Base-by-base conservation (phyloP, 2,888 invertebrate genomes). In the Agriopis marginaria region DNA sequence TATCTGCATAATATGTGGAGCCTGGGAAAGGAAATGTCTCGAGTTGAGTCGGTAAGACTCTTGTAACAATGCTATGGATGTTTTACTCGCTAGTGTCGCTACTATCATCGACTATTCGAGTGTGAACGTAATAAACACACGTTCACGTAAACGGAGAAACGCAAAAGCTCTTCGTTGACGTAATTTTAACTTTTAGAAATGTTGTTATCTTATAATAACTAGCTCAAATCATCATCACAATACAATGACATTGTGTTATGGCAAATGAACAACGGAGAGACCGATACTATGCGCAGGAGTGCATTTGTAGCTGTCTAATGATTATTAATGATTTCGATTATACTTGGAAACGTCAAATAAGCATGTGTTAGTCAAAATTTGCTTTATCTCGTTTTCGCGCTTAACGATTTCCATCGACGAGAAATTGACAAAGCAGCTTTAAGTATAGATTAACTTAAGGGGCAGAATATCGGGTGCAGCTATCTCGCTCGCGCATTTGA, bases 1-100 rank as follows among this genome's bases (percentile, higher is more conserved):
- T 94, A 11, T 78, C 82, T 40, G 85, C 79, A 56, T 92, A 83
- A 85, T 70, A 53, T 61, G 7, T 14, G 7, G 44, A 54, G 14
- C 44, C 17, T 14, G 47, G 23, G 58, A 63, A 58, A 39, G 61
- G 42, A 54, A 17, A 39, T 66, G 17, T 39, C 54, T 50, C 44
- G 44, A 44, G 44, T 40, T 17, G 17, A 56, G 44, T 56, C 44
- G 32, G 12, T 45, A n/a, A 32, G 45, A 58, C 58, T 58, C 32
- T 1, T 12, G 6, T 44, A 12, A 45, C 12, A 56, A 56, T 42
- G 14, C 40, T 17, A 42, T 6, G 7, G 11, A 58, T 58, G 17
- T 45, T 23, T 47, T 23, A 23, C 5, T 44, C 32, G 32, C 32
- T 32, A 32, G 32, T 32, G 32, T 23, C 58, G 45, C 45, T 45